Conservation (phyloP, 2,888 invertebrate genomes). For the Junonia oenone region DNA sequence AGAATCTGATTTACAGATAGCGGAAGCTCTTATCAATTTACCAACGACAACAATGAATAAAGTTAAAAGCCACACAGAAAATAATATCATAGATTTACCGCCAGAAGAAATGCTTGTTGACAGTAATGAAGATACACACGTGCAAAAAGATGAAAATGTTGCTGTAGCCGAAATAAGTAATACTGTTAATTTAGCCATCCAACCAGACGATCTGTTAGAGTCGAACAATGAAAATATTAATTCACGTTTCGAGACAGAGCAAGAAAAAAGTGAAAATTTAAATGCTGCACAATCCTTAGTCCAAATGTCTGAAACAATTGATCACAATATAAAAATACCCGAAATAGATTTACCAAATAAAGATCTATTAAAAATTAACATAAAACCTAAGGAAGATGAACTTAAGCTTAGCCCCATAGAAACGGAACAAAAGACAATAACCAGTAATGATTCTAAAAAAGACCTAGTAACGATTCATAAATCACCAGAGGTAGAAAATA, state of each 20-base stretch:
- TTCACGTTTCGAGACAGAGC: conserved; percentile 62
- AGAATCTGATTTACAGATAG: conserved; percentile 72
- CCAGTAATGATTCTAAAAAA: conserved; percentile 42
- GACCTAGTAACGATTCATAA: conserved; percentile 41
- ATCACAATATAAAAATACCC: conserved; percentile 53
- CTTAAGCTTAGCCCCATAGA: conserved; percentile 8
- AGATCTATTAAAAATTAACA: conserved; percentile 32
- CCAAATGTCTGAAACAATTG: conserved; percentile 70
- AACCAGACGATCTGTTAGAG: conserved; percentile 7
- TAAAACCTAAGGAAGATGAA: conserved; percentile 20
- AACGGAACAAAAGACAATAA: conserved; percentile 43
- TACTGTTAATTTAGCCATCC: conserved; percentile 3
- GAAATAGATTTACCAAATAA: conserved; percentile 43
- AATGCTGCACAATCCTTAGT: conserved; percentile 73
- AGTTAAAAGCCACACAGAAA: conserved; percentile 37
- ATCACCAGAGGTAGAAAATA: conserved; percentile 52
- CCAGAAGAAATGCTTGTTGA: conserved; percentile 5
- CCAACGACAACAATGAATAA: conserved; percentile 62
- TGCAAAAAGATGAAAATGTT: conserved; percentile 3
- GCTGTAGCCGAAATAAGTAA: neutral
- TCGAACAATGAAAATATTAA: conserved; percentile 39
- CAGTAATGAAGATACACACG: conserved; percentile 3
- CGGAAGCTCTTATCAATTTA: conserved; percentile 68
- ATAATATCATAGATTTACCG: conserved; percentile 1
- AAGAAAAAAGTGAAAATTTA: conserved; percentile 69